Percentiles rank a stretch among this genome's conserved stretches.
Evolutionary conservation across 2,797 vertebrate genomes (phyloP).

Genomic region (Scleropages formosus): DNA sequence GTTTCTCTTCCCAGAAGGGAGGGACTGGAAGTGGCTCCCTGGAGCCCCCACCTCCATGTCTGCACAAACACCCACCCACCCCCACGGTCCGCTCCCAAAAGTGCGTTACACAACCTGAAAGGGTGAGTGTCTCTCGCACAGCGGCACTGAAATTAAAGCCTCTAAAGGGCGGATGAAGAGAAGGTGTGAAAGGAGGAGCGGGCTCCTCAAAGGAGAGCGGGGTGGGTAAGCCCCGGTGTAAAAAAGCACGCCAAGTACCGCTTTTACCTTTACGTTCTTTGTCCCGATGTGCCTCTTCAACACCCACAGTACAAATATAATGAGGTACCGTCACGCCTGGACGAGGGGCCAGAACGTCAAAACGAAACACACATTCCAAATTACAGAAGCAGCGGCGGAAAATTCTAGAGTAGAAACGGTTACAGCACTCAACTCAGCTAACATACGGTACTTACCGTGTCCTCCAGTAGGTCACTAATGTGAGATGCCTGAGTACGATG

Average conservation of each 20-base stretch:
- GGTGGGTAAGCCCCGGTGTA: background rate
- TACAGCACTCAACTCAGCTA: too few species aligned
- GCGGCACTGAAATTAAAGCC: constrained; percentile 23
- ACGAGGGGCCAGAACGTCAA: constrained; percentile 1
- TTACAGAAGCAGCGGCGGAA: constrained; percentile 5
- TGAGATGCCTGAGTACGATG: background rate
- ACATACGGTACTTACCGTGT: too few species aligned
- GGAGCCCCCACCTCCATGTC: background rate
- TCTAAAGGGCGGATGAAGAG: background rate
- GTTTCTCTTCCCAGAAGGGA: too few species aligned
- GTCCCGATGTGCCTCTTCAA: constrained; percentile 19
- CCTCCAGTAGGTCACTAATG: too few species aligned
- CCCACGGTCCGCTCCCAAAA: constrained; percentile 18
- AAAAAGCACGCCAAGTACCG: background rate
- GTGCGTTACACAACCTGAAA: background rate
- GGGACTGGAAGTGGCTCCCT: too few species aligned
- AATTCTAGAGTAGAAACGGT: background rate
- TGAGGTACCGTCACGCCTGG: background rate
- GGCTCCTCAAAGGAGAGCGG: background rate
- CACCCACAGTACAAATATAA: constrained; percentile 20
- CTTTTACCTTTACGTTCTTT: constrained; percentile 10
- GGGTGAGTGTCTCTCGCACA: background rate
- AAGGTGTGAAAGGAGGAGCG: constrained; percentile 13
- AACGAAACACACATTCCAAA: background rate
- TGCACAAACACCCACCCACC: constrained; percentile 15